phyloP scores from a whole-genome alignment of 2,113 vertebrate species.

The Probosciger aterrimus region DNA sequence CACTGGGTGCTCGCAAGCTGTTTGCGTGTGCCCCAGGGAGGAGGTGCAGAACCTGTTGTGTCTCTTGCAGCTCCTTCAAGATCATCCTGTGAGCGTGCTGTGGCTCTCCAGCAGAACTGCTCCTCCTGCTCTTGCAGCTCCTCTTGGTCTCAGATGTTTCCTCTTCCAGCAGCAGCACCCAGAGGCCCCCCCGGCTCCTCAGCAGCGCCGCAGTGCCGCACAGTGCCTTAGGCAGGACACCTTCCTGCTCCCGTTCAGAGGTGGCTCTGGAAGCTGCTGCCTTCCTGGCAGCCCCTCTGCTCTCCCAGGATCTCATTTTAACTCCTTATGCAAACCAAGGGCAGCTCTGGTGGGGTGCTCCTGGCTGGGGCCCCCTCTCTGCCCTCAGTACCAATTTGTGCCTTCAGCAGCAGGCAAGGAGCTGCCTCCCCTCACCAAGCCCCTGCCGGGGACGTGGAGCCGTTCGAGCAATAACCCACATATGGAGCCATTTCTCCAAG shows the following conservation, averaged over 20 bases:
- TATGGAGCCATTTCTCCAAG: not conserved
- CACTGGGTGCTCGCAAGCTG: accelerated
- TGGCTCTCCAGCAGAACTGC: not conserved
- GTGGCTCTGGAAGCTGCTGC: not conserved
- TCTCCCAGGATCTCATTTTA: not conserved
- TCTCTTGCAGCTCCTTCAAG: conserved; percentile 89
- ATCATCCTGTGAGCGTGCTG: conserved; percentile 84
- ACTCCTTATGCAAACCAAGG: not conserved
- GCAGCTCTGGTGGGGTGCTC: not conserved
- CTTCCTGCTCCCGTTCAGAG: not conserved
- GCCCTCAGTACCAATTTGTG: not conserved
- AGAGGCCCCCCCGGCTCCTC: accelerated
- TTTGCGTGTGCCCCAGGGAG: accelerated
- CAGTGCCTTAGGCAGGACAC: not conserved
- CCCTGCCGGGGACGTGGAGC: not conserved
- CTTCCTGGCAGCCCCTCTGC: not conserved
- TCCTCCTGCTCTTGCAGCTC: not conserved
- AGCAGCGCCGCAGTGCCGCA: accelerated
- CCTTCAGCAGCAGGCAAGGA: conserved; percentile 14
- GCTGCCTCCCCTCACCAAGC: not conserved
- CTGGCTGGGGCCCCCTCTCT: not conserved
- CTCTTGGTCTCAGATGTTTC: not conserved
- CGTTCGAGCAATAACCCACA: not conserved
- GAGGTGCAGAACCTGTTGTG: not conserved
- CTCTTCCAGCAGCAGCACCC: not conserved